Evolutionary conservation across 2,888 invertebrate genomes (phyloP).

Genomic region (Scelioninae gen. 1): DNA sequence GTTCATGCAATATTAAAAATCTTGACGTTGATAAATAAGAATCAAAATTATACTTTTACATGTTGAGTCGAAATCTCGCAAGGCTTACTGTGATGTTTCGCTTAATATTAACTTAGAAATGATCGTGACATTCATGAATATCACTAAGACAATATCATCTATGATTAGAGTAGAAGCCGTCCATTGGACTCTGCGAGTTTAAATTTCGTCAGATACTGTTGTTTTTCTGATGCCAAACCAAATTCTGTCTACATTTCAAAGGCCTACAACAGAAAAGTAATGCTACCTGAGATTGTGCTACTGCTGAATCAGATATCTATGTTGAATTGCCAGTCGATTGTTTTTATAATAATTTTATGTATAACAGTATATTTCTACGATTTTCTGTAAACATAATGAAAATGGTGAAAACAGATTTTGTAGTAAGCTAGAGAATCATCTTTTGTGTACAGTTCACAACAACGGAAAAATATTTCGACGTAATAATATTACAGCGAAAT

Average conservation of each 20-base stretch:
- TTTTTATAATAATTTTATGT: constrained; percentile 40
- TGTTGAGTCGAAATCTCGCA: constrained; percentile 3
- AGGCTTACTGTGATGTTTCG: constrained; percentile 36
- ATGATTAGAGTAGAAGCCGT: constrained; percentile 63
- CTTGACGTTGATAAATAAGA: too few species aligned
- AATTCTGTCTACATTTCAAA: constrained; percentile 21
- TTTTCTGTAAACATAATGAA: constrained; percentile 12
- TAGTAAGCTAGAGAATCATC: constrained; percentile 16
- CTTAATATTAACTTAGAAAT: constrained; percentile 45
- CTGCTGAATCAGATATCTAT: constrained; percentile 37
- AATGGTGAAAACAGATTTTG: constrained; percentile 16
- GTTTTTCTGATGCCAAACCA: constrained; percentile 53
- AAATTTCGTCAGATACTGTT: constrained; percentile 47
- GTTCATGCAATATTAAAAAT: too few species aligned
- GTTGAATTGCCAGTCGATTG: constrained; percentile 50
- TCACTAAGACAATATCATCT: constrained; percentile 57
- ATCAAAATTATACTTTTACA: too few species aligned
- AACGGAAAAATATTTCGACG: too few species aligned
- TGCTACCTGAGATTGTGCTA: constrained; percentile 45
- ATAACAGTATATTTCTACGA: constrained; percentile 18
- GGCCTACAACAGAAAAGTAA: constrained; percentile 56
- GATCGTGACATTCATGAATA: constrained; percentile 47
- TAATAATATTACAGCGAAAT: too few species aligned
- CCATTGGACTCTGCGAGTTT: constrained; percentile 65
- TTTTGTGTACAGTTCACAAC: too few species aligned